Conservation (phyloP, 2,797 vertebrate genomes). For the Acipenser transmontanus region DNA sequence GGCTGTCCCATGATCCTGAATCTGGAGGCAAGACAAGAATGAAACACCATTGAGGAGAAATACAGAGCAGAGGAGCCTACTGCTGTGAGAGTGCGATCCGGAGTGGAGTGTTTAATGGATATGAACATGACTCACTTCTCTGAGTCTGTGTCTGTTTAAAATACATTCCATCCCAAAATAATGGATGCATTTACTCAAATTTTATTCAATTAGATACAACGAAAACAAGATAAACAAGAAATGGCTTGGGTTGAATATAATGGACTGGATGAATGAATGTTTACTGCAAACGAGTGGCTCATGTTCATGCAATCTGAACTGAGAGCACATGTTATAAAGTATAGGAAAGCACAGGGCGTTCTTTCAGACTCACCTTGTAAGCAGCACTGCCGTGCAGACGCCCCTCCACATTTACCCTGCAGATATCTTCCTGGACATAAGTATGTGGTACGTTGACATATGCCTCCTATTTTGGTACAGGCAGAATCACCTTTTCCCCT, state of each 20-base stretch:
- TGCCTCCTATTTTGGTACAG: conserved; percentile 36
- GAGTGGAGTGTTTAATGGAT: no score
- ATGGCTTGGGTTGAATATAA: no score
- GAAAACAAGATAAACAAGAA: no score
- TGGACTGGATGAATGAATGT: no score
- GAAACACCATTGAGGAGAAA: neutral
- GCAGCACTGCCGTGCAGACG: conserved; percentile 34
- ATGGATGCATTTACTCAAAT: neutral
- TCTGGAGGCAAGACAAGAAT: conserved; percentile 8
- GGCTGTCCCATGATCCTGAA: conserved; percentile 38
- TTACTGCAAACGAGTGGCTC: no score
- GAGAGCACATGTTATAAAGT: no score
- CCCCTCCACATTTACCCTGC: conserved; percentile 33
- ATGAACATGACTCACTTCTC: no score
- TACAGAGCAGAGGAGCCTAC: neutral
- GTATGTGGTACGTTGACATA: conserved; percentile 37
- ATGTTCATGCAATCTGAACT: no score
- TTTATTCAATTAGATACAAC: no score
- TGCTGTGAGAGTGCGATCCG: no score
- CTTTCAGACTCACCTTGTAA: conserved; percentile 30
- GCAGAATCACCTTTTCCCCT: conserved; percentile 22
- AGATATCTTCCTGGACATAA: conserved; percentile 45
- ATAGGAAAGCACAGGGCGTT: neutral
- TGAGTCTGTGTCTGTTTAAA: no score
- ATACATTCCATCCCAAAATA: neutral